phyloP scores from a whole-genome alignment of 1,140 invertebrate species.

The Acromyrmex heyeri region DNA sequence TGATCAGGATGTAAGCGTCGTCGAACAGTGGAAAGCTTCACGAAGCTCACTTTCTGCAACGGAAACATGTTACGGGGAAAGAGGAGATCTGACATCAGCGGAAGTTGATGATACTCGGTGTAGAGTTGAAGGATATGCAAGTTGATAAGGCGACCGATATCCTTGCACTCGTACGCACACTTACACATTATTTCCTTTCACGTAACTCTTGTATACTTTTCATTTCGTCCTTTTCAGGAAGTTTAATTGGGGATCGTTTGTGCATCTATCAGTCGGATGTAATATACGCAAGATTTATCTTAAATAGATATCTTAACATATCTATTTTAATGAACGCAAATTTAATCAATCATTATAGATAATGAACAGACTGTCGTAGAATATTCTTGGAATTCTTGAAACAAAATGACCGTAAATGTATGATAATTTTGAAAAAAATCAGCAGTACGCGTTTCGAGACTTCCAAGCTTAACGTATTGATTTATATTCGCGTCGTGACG shows the following conservation, averaged over 20 bases:
- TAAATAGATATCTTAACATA: background rate
- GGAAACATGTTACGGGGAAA: constrained; percentile 55
- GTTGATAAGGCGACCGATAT: constrained; percentile 67
- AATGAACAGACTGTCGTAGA: background rate
- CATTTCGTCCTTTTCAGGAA: background rate
- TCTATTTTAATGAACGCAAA: background rate
- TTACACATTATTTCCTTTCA: constrained; percentile 41
- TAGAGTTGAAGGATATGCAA: constrained; percentile 63
- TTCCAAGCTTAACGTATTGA: background rate
- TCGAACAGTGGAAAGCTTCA: background rate
- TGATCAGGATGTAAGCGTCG: background rate
- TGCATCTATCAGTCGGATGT: background rate
- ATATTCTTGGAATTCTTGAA: background rate
- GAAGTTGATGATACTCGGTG: constrained; percentile 67
- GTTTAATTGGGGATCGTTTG: background rate
- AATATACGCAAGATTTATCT: background rate
- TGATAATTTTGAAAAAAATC: background rate
- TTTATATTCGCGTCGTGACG: background rate
- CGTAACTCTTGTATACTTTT: background rate
- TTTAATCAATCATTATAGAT: background rate
- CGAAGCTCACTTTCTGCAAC: constrained; percentile 40
- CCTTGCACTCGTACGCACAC: constrained; percentile 32
- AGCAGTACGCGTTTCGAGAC: background rate
- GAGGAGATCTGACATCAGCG: constrained; percentile 63
- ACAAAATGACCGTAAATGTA: background rate